phyloP scores from a whole-genome alignment of 2,113 vertebrate species.

The Eclectus roratus region DNA sequence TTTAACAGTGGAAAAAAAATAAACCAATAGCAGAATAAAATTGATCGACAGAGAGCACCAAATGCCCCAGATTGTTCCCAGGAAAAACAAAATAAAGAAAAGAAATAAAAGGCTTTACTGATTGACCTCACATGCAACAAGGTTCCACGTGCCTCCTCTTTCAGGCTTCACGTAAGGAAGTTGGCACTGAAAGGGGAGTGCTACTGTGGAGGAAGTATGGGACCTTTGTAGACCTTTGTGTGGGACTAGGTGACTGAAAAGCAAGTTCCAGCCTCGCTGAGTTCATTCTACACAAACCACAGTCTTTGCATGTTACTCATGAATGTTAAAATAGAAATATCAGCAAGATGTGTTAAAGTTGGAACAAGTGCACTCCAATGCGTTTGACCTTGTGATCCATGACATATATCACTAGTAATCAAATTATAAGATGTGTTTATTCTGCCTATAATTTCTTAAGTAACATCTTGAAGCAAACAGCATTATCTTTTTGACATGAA shows the following conservation, averaged over 20 bases:
- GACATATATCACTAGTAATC: neutral
- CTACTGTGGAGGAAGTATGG: neutral
- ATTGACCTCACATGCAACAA: neutral
- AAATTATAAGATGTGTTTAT: neutral
- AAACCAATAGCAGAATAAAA: neutral
- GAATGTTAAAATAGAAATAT: constrained; percentile 8
- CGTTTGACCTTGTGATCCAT: neutral
- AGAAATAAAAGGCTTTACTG: neutral
- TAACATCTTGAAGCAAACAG: neutral
- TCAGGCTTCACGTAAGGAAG: neutral
- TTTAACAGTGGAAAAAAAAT: neutral
- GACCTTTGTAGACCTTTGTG: neutral
- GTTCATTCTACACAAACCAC: neutral
- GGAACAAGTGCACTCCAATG: neutral
- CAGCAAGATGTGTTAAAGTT: neutral
- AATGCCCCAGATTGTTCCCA: neutral
- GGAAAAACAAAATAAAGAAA: neutral
- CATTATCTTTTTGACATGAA: neutral
- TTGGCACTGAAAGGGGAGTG: neutral
- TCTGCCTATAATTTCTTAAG: neutral
- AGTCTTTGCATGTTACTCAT: neutral
- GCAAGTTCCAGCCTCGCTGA: neutral
- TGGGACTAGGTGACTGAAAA: neutral
- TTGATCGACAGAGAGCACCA: neutral
- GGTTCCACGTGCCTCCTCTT: rapidly evolving